These are phyloP conservation scores for Nesidiocoris tenuis DNA, from an alignment of 2,888 invertebrate genomes.

Conservation along the genomic window DNA sequence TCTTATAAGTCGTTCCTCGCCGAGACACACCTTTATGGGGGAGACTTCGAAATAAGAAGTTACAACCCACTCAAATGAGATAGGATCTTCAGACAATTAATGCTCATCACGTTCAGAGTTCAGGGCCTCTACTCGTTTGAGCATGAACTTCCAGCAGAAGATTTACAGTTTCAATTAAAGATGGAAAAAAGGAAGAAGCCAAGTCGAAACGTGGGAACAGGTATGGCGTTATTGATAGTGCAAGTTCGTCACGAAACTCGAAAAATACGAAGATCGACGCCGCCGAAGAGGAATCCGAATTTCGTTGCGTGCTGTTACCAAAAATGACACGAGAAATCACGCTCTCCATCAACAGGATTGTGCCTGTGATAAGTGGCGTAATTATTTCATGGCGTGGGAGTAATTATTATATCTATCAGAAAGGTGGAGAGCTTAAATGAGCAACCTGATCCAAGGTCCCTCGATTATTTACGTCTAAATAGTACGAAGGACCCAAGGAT, in stretches of 20 bases:
- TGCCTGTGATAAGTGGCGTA: too few species aligned
- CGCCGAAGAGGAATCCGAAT: conserved; percentile 3
- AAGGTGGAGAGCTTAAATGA: too few species aligned
- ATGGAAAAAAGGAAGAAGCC: not conserved
- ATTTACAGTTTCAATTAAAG: conserved; percentile 32
- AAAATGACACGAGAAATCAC: too few species aligned
- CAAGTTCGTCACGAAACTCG: conserved; percentile 27
- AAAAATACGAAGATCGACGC: not conserved
- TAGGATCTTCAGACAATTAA: conserved; percentile 24
- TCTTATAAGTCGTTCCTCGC: not conserved
- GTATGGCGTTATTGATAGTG: conserved; percentile 34
- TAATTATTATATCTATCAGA: too few species aligned
- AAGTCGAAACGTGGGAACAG: conserved; percentile 29
- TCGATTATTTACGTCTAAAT: too few species aligned
- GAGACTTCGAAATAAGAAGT: not conserved
- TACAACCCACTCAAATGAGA: not conserved
- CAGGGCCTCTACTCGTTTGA: conserved; percentile 22
- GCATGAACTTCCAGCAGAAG: not conserved
- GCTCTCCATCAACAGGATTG: too few species aligned
- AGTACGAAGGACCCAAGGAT: too few species aligned
- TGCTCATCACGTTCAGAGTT: conserved; percentile 31
- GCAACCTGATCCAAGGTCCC: too few species aligned
- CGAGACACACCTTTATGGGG: not conserved
- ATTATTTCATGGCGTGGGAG: too few species aligned
- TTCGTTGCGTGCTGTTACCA: too few species aligned